Conservation (phyloP, 2,888 invertebrate species). For the Microchrysa polita region DNA sequence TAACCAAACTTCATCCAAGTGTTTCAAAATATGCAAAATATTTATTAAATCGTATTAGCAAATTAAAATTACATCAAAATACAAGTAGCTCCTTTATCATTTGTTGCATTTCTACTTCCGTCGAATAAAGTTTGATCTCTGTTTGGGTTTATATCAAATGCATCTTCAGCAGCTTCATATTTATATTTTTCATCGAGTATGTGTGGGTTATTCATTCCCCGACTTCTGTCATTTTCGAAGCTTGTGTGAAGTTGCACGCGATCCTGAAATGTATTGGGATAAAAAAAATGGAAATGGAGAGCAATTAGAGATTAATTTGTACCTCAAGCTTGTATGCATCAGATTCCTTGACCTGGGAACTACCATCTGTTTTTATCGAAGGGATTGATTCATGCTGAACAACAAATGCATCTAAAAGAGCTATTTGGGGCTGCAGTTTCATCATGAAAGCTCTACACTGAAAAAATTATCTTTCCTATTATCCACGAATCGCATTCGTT, state of each 20-base stretch:
- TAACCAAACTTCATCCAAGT: no score
- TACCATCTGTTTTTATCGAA: constrained; percentile 40
- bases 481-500: no score
- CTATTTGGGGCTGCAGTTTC: constrained; percentile 83
- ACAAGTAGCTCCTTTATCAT: constrained; percentile 32
- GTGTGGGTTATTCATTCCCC: constrained; percentile 1
- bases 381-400: constrained; percentile 53
- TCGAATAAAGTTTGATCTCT: constrained; percentile 36
- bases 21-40: no score
- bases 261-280: background rate
- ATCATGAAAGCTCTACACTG: constrained; percentile 85
- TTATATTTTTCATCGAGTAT: constrained; percentile 5
- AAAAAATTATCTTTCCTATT: no score
- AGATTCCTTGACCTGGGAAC: background rate
- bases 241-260: background rate
- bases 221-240: constrained; percentile 3
- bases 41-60: no score
- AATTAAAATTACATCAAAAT: constrained; percentile 37
- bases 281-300: background rate
- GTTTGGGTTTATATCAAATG: constrained; percentile 25
- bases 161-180: constrained; percentile 10
- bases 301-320: background rate
- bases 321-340: constrained; percentile 21
- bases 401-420: constrained; percentile 69
- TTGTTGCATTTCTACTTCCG: background rate